Percentiles rank a stretch among this genome's conserved stretches.
phyloP scores from a whole-genome alignment of 2,797 vertebrate genomes.

The Microchirus variegatus region DNA sequence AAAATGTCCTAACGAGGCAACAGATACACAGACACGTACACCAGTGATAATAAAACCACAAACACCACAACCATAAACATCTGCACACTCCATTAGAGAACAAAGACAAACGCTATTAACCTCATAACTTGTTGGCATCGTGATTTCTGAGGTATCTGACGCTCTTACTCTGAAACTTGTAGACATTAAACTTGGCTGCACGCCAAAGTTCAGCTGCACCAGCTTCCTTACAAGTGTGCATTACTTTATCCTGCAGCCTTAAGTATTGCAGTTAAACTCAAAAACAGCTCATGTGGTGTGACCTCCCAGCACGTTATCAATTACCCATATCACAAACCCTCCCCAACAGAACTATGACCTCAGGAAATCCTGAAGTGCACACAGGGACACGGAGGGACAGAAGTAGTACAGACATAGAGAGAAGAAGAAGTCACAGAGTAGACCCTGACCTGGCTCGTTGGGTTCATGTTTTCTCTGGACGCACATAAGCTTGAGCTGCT shows the following conservation, averaged over 20 bases:
- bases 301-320: constrained; percentile 11
- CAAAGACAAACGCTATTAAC: constrained; percentile 18
- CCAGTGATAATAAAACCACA: constrained; percentile 1
- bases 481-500: constrained; percentile 31
- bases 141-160: constrained; percentile 24
- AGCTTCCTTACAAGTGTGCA: not conserved
- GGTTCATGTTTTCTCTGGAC: constrained; percentile 61
- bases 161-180: not conserved
- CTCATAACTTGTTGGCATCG: not conserved
- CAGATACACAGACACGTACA: no score
- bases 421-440: not conserved
- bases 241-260: not conserved
- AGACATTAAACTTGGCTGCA: not conserved
- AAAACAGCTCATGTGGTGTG: constrained; percentile 6
- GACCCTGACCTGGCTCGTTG: constrained; percentile 38
- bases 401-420: not conserved
- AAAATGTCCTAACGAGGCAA: no score
- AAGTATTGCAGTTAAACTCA: constrained; percentile 10
- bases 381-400: not conserved
- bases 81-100: constrained; percentile 21
- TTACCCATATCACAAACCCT: not conserved
- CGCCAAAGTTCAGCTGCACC: not conserved
- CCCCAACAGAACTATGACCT: not conserved
- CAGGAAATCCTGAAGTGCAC: not conserved
- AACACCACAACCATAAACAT: not conserved